Evolutionary conservation across 2,888 invertebrate species (phyloP), one percentile per base, ranked within the genome.

Genomic region (Cactoblastis cactorum): DNA sequence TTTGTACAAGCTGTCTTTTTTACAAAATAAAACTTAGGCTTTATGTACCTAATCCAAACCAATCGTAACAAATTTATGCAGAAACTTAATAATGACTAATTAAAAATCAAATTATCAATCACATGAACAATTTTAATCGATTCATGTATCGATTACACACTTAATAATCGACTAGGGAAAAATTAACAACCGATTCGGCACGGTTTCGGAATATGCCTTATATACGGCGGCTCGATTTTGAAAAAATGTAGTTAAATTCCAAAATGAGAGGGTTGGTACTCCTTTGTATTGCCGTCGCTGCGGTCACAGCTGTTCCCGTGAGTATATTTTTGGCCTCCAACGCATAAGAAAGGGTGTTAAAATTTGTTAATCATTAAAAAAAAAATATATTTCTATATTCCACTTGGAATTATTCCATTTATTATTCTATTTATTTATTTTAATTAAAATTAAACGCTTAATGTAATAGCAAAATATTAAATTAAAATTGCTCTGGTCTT

Each of bases 71-170:
- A 43, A 43, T 43, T 43, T n/a, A 15, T 18, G 15, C 24, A n/a
- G 1, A 43, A 17, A 32, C 15, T 14, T 12, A 6, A 14, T 28
- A 32, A 15, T 28, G 17, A 43, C 32, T 43, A 28, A 41, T 32
- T 33, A 49, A 49, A 49, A 39, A 43, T 1, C 32, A 24, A 41
- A 41, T 41, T 15, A 41, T 14, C 12, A 19, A 6, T 22, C 28
- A 28, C 43, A 43, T 15, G 43, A 17, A 3, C 17, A 28, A 17
- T 28, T 15, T 11, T 34, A 49, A 49, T 49, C 34, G 34, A 49
- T 19, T 22, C 9, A 15, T 43, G 49, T 49, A 6, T 14, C 19
- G 14, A 49, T 49, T 41, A 19, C 34, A 49, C 34, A 33, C 49
- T 12, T 22, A 19, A 34, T 34, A 32, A 43, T 43, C 17, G 43